Evolutionary conservation across 2,888 invertebrate genomes (phyloP).

Genomic region (Leptinotarsa haldemani): DNA sequence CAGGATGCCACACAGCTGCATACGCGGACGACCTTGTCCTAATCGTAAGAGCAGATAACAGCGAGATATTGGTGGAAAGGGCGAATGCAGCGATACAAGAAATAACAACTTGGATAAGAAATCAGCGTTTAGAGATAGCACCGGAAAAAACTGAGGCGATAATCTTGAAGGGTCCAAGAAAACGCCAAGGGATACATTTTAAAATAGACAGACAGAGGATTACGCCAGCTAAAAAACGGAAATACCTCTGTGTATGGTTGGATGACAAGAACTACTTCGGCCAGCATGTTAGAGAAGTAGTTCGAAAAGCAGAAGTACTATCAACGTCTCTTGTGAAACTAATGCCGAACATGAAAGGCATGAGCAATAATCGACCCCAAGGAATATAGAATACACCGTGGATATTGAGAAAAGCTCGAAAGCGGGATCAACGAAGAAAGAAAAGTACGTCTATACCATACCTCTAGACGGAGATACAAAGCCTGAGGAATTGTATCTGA

Average conservation of each 20-base stretch:
- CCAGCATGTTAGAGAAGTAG: neutral
- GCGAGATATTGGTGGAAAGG: neutral
- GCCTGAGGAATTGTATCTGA: neutral
- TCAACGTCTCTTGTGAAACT: neutral
- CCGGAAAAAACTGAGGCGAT: neutral
- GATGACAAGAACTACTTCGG: neutral
- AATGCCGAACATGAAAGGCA: slow-evolving; percentile 19
- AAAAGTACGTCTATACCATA: neutral
- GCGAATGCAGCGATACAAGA: neutral
- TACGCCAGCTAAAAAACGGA: neutral
- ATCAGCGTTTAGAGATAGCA: neutral
- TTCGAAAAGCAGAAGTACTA: neutral
- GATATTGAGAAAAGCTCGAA: slow-evolving; percentile 1
- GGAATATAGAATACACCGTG: neutral
- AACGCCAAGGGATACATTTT: neutral
- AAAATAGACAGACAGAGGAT: neutral
- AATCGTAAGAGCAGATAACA: neutral
- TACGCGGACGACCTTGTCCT: no score
- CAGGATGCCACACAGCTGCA: neutral
- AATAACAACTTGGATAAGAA: neutral
- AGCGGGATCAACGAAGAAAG: neutral
- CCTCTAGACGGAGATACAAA: neutral
- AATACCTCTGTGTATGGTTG: slow-evolving; percentile 19
- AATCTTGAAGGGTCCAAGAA: neutral
- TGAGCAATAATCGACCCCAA: neutral